These are phyloP conservation scores for Drosophila jambulina DNA, from an alignment of 1,140 invertebrate species.

Conservation along the genomic window DNA sequence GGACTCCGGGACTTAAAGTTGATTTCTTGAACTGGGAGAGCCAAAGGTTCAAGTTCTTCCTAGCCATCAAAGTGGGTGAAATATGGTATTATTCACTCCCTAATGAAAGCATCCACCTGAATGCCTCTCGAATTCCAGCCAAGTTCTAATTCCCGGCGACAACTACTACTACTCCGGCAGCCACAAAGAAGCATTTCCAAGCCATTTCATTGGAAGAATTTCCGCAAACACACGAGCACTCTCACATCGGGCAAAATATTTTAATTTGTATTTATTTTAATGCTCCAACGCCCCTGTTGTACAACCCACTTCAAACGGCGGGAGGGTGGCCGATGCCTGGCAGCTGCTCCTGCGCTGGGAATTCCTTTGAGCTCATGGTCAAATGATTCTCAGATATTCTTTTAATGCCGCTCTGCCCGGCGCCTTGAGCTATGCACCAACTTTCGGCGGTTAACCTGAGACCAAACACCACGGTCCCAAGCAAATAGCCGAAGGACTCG, in stretches of 20 bases:
- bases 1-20: slow-evolving; percentile 15
- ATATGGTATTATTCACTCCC: slow-evolving; percentile 27
- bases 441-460: slow-evolving; percentile 69
- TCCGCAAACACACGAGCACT: slow-evolving; percentile 15
- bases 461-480: slow-evolving; percentile 52
- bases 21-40: neutral
- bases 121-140: slow-evolving; percentile 1
- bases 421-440: slow-evolving; percentile 70
- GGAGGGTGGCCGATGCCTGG: neutral
- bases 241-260: slow-evolving; percentile 57
- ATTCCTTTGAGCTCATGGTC: slow-evolving; percentile 79
- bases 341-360: slow-evolving; percentile 34
- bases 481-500: slow-evolving; percentile 49
- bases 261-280: slow-evolving; percentile 83
- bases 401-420: slow-evolving; percentile 55
- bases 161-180: slow-evolving; percentile 31
- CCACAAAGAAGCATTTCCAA: slow-evolving; percentile 64
- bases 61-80: neutral
- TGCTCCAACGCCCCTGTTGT: slow-evolving; percentile 67
- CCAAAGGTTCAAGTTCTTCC: neutral
- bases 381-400: slow-evolving; percentile 80
- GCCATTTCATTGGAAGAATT: slow-evolving; percentile 74
- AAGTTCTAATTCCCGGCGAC: slow-evolving; percentile 54
- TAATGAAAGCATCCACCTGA: slow-evolving; percentile 39
- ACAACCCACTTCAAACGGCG: slow-evolving; percentile 60